A percentile compares a stretch with the other conserved stretches of the same genome.
Evolutionary conservation across 2,797 vertebrate species (phyloP).

Genomic region (Poeciliopsis presidionis): DNA sequence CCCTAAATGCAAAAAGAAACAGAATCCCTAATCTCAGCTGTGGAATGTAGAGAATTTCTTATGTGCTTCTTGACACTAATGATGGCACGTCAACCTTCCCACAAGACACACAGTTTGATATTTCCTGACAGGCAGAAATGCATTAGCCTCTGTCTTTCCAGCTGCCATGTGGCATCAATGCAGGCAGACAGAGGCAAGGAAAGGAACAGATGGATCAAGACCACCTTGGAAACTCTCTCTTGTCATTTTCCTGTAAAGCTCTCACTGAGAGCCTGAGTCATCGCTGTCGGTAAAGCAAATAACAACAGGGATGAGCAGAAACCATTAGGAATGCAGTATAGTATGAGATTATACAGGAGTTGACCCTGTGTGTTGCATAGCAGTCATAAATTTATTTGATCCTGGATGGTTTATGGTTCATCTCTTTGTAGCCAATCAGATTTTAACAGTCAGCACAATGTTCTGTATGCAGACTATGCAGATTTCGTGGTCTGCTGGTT

Average conservation of each 20-base stretch:
- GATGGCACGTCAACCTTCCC: constrained; percentile 30
- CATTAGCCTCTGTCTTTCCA: constrained; percentile 55
- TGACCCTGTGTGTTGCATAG: constrained; percentile 8
- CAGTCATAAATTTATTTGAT: constrained; percentile 31
- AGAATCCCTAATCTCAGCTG: constrained; percentile 47
- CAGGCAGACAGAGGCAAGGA: constrained; percentile 6
- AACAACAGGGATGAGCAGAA: constrained; percentile 2
- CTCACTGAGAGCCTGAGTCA: constrained; percentile 27
- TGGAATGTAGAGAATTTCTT: constrained; percentile 16
- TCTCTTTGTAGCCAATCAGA: constrained; percentile 8
- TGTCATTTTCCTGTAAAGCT: constrained; percentile 18
- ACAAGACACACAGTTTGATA: constrained; percentile 40
- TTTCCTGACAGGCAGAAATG: constrained; percentile 51
- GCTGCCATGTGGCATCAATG: constrained; percentile 51
- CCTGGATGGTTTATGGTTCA: constrained; percentile 44
- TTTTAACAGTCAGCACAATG: constrained; percentile 12
- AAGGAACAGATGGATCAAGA: constrained; percentile 6
- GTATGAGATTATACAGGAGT: constrained; percentile 3
- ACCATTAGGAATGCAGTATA: neutral
- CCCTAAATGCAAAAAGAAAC: constrained; percentile 20
- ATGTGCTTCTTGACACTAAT: constrained; percentile 33
- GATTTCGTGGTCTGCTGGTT: constrained; percentile 45
- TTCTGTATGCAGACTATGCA: constrained; percentile 41
- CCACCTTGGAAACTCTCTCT: constrained; percentile 13
- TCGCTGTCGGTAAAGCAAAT: constrained; percentile 19